Evolutionary conservation across 2,888 invertebrate species (phyloP).

Genomic region (Orgyia antiqua): DNA sequence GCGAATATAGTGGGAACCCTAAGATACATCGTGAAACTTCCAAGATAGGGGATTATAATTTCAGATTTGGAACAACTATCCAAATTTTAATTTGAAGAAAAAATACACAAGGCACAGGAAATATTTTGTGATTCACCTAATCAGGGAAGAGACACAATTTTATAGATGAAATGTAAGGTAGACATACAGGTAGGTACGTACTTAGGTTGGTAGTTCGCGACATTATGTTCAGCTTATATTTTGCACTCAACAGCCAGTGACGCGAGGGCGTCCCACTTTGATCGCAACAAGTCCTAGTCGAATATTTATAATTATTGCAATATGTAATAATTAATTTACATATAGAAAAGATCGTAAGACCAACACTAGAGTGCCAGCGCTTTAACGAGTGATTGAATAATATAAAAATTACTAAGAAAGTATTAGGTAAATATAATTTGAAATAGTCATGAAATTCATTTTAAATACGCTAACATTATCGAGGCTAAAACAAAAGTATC

Average conservation of each 20-base stretch:
- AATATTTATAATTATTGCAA: conserved; percentile 50
- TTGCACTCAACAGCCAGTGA: conserved; percentile 41
- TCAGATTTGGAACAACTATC: conserved; percentile 35
- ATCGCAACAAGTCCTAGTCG: conserved; percentile 34
- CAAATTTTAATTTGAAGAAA: conserved; percentile 35
- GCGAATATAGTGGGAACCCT: conserved; percentile 27
- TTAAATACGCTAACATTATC: conserved; percentile 70
- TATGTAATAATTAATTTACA: conserved; percentile 45
- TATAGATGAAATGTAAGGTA: conserved; percentile 6
- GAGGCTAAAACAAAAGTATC: conserved; percentile 73
- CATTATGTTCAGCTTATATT: conserved; percentile 39
- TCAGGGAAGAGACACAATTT: conserved; percentile 25
- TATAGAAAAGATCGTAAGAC: conserved; percentile 64
- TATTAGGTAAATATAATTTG: conserved; percentile 76
- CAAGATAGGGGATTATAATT: conserved; percentile 27
- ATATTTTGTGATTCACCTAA: conserved; percentile 48
- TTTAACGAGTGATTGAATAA: conserved; percentile 75
- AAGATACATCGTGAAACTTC: conserved; percentile 26
- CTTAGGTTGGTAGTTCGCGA: conserved; percentile 35
- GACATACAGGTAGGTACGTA: conserved; percentile 5
- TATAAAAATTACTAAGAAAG: conserved; percentile 74
- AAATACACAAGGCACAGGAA: conserved; percentile 70
- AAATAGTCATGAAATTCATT: conserved; percentile 74
- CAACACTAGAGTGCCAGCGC: conserved; percentile 76
- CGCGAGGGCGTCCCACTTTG: conserved; percentile 38